Conservation (phyloP, 2,888 invertebrate genomes). For the Mythimna ferrago region DNA sequence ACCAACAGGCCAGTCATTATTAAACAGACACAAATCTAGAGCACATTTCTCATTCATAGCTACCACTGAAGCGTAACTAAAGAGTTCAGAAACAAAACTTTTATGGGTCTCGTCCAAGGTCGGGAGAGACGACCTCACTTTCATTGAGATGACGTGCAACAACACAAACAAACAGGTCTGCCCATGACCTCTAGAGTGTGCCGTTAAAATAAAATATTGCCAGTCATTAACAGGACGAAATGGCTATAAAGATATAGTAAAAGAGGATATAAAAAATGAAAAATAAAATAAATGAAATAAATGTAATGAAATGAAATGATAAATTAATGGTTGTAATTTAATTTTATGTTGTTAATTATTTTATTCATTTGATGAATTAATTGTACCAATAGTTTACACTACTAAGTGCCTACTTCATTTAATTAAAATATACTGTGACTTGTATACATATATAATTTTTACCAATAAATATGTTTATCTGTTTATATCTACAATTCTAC, state of each 20-base stretch:
- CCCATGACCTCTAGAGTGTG: conserved; percentile 44
- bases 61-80: conserved; percentile 17
- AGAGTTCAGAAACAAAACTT: conserved; percentile 50
- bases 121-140: conserved; percentile 22
- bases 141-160: conserved; percentile 37
- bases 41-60: conserved; percentile 1
- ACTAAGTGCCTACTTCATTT: too few species aligned
- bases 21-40: conserved; percentile 16
- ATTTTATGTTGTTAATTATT: too few species aligned
- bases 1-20: neutral
- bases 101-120: conserved; percentile 45
- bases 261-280: too few species aligned
- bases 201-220: conserved; percentile 45
- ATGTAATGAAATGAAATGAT: too few species aligned
- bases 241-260: conserved; percentile 2
- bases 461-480: too few species aligned
- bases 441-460: too few species aligned
- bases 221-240: conserved; percentile 41
- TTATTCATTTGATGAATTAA: too few species aligned
- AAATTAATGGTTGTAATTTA: too few species aligned
- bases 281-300: too few species aligned
- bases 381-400: too few species aligned
- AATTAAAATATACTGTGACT: too few species aligned
- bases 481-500: too few species aligned
- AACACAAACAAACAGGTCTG: conserved; percentile 44